Evolutionary conservation across 2,888 invertebrate genomes (phyloP).

Genomic region (Galeruca laticollis): DNA sequence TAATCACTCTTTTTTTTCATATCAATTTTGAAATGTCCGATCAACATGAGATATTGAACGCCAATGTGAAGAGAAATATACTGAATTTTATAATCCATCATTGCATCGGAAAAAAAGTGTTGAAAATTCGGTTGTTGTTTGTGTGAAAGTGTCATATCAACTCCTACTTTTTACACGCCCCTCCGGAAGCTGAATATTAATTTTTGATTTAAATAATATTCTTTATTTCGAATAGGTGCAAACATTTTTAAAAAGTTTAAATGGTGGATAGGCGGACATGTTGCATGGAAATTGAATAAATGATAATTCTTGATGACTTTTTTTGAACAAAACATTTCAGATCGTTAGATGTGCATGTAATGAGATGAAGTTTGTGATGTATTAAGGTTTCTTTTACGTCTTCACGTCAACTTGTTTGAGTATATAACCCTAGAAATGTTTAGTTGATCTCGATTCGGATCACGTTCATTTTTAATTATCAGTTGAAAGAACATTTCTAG

Average conservation of each 20-base stretch:
- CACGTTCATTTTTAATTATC: too few relatives aligned
- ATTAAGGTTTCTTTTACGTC: too few relatives aligned
- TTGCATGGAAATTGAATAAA: too few relatives aligned
- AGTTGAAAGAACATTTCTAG: too few relatives aligned
- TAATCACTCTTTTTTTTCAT: constrained; percentile 38
- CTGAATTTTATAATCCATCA: constrained; percentile 13
- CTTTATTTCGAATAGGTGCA: not conserved
- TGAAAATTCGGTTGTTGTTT: not conserved
- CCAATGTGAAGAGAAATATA: constrained; percentile 8
- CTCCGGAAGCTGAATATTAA: not conserved
- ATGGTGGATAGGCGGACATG: too few relatives aligned
- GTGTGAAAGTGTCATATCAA: not conserved
- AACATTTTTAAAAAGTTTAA: not conserved
- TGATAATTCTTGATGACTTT: too few relatives aligned
- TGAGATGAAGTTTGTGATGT: too few relatives aligned
- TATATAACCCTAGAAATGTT: too few relatives aligned
- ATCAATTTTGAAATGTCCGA: constrained; percentile 25
- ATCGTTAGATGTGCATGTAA: too few relatives aligned
- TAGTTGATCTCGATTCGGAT: too few relatives aligned
- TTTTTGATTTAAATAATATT: not conserved
- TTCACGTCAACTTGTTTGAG: too few relatives aligned
- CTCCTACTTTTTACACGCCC: not conserved
- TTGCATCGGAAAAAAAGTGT: not conserved
- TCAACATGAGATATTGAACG: constrained; percentile 24
- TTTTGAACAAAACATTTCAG: too few relatives aligned